Conservation (phyloP, 2,888 invertebrate species). For the Lycaena phlaeas region DNA sequence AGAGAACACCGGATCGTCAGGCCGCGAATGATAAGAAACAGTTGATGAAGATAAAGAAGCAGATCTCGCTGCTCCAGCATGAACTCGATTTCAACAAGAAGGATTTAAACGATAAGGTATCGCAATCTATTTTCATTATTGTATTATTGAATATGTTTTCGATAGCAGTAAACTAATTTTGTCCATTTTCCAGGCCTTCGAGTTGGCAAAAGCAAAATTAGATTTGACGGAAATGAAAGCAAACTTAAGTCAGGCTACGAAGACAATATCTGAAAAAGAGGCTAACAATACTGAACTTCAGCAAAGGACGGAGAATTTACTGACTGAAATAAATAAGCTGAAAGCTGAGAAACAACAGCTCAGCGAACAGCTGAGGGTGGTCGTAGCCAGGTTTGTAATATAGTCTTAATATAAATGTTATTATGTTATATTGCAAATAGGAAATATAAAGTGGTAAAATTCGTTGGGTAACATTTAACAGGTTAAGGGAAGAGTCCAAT, state of each 20-base stretch:
- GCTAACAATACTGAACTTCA: slow-evolving; percentile 35
- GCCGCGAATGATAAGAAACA: slow-evolving; percentile 74
- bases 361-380: slow-evolving; percentile 31
- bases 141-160: background rate
- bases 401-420: background rate
- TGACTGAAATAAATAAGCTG: slow-evolving; percentile 29
- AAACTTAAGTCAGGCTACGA: slow-evolving; percentile 66
- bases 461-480: slow-evolving; percentile 15
- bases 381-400: slow-evolving; percentile 33
- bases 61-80: slow-evolving; percentile 53
- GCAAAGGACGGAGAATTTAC: slow-evolving; percentile 28
- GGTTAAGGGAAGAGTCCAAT: slow-evolving; percentile 53
- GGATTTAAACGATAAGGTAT: slow-evolving; percentile 62
- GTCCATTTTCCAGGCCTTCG: slow-evolving; percentile 50
- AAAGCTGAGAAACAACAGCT: slow-evolving; percentile 33
- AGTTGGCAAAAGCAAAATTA: slow-evolving; percentile 60
- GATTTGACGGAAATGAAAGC: slow-evolving; percentile 58
- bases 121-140: background rate
- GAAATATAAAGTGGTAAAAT: background rate
- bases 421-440: background rate
- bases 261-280: slow-evolving; percentile 40
- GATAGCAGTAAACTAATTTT: background rate
- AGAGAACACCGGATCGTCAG: slow-evolving; percentile 54
- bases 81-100: slow-evolving; percentile 62
- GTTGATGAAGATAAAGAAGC: slow-evolving; percentile 64